These are phyloP conservation scores for Oceanodroma leucorhoa DNA, from an alignment of 2,797 vertebrate species.

Conservation along the genomic window DNA sequence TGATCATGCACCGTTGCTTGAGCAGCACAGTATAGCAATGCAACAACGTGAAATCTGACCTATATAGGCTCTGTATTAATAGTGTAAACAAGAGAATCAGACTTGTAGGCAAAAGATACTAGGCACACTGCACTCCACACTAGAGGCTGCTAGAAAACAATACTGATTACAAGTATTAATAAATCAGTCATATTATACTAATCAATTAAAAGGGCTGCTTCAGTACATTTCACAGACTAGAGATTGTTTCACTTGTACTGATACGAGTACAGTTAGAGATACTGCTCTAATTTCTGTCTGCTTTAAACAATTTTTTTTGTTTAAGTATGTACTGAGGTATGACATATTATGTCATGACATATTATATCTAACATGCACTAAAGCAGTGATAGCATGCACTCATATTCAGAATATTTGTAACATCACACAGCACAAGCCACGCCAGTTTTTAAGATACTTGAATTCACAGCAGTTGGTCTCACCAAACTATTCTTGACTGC, in stretches of 20 bases:
- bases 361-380: neutral
- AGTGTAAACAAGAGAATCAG: neutral
- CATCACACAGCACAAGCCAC: neutral
- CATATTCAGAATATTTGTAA: neutral
- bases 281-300: neutral
- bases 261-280: neutral
- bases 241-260: neutral
- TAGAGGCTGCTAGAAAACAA: neutral
- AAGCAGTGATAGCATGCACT: neutral
- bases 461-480: neutral
- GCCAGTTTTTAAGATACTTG: neutral
- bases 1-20: rapidly evolving
- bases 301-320: neutral
- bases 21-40: neutral
- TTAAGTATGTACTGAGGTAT: neutral
- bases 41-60: neutral
- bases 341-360: neutral
- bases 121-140: neutral
- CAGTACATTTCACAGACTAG: neutral
- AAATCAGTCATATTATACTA: neutral
- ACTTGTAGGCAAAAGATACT: neutral
- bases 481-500: neutral
- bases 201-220: neutral
- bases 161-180: neutral
- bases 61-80: neutral